phyloP scores from a whole-genome alignment of 2,113 vertebrate genomes.

The Amazona vittata region DNA sequence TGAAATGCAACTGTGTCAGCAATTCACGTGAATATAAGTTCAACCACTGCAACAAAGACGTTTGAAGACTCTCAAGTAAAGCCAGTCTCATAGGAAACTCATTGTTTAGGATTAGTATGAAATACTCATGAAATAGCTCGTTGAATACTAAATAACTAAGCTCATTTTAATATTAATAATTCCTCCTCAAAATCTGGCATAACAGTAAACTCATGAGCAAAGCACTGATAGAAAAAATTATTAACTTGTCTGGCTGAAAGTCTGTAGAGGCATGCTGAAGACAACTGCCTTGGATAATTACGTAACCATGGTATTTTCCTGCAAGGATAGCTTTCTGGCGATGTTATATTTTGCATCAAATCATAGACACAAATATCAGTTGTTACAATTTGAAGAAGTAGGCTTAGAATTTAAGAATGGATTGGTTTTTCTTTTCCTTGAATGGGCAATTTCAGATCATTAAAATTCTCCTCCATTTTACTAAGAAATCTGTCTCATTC shows the following conservation, averaged over 20 bases:
- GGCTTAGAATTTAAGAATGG: not conserved
- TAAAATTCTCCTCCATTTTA: not conserved
- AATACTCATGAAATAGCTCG: not conserved
- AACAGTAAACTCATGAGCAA: not conserved
- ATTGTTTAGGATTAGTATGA: not conserved
- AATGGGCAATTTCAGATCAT: not conserved
- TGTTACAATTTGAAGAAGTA: not conserved
- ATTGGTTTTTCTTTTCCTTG: not conserved
- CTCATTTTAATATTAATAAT: not conserved
- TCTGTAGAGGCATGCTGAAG: not conserved
- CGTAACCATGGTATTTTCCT: not conserved
- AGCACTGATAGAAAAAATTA: not conserved
- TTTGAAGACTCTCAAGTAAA: not conserved
- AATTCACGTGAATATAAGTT: not conserved
- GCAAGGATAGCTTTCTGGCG: not conserved
- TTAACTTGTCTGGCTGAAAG: not conserved
- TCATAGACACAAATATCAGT: not conserved
- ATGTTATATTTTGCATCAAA: not conserved
- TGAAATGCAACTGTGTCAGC: not conserved
- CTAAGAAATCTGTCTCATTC: not conserved
- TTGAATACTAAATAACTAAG: not conserved
- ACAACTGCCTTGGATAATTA: not conserved
- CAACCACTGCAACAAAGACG: rapidly evolving
- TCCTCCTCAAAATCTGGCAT: not conserved
- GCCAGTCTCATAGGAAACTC: not conserved